A percentile compares a stretch with the other conserved stretches of the same genome.
phyloP scores from a whole-genome alignment of 2,888 invertebrate genomes.

The Pristionchus japonicus region DNA sequence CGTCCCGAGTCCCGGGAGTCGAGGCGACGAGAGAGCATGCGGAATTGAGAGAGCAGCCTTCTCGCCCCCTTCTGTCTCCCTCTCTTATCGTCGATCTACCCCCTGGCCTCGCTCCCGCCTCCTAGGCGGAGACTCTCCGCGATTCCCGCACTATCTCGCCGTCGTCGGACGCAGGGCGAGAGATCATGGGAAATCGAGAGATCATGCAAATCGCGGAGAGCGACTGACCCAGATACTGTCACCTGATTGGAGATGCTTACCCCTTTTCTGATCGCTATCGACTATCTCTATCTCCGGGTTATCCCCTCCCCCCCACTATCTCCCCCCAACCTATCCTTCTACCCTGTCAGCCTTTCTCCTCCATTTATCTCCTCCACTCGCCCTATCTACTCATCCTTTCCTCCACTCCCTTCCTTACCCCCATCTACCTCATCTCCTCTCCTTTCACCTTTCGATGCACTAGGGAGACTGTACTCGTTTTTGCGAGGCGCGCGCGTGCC shows the following conservation, averaged over 20 bases:
- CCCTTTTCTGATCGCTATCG: neutral
- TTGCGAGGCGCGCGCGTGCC: neutral
- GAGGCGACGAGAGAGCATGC: neutral
- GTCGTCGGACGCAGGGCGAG: neutral
- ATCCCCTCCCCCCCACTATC: neutral
- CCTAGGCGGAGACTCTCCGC: neutral
- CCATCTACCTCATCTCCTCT: neutral
- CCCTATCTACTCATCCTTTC: neutral
- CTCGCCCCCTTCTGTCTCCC: neutral
- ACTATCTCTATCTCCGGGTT: too few relatives aligned
- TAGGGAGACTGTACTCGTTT: neutral
- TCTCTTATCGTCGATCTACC: neutral
- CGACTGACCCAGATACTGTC: neutral
- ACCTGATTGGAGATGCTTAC: neutral
- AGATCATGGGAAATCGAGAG: neutral
- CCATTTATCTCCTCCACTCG: too few relatives aligned
- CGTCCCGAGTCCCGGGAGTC: neutral
- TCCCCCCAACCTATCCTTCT: neutral
- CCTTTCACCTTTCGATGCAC: conserved; percentile 22
- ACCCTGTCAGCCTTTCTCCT: too few relatives aligned
- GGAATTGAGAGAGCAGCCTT: neutral
- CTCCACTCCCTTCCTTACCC: neutral
- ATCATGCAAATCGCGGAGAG: too few relatives aligned
- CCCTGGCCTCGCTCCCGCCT: neutral
- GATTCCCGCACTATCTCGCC: neutral